Evolutionary conservation across 2,888 invertebrate species (phyloP).

Genomic region (Drosophila paracracens): DNA sequence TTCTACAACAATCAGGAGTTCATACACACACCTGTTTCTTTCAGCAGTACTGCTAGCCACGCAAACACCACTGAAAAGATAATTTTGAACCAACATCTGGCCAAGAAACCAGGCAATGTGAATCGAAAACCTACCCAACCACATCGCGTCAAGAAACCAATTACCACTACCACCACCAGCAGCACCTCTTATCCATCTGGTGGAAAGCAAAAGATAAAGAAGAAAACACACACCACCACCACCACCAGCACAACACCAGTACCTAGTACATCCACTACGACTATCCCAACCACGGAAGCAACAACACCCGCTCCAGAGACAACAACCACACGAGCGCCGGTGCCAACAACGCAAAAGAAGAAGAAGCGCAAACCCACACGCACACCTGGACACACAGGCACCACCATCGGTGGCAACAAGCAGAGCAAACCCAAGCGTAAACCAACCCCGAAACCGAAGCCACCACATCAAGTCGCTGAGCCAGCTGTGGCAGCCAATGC

Average conservation of each 20-base stretch:
- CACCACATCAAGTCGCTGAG: slow-evolving; percentile 30
- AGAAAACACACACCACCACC: slow-evolving; percentile 61
- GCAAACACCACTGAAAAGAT: slow-evolving; percentile 44
- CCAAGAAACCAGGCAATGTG: slow-evolving; percentile 65
- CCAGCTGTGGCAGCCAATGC: slow-evolving; percentile 40
- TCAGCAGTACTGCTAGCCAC: slow-evolving; percentile 14
- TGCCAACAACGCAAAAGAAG: slow-evolving; percentile 66
- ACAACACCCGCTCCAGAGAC: slow-evolving; percentile 38
- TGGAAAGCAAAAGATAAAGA: slow-evolving; percentile 79
- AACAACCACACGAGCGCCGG: slow-evolving; percentile 30
- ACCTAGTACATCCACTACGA: slow-evolving; percentile 21
- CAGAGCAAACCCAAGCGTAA: slow-evolving; percentile 46
- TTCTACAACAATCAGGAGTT: slow-evolving; percentile 83
- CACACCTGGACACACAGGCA: slow-evolving; percentile 53
- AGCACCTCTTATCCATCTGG: slow-evolving; percentile 37
- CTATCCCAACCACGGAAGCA: slow-evolving; percentile 22
- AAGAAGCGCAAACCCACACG: slow-evolving; percentile 82
- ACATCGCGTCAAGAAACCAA: slow-evolving; percentile 79
- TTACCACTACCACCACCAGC: slow-evolving; percentile 23
- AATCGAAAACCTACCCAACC: slow-evolving; percentile 69
- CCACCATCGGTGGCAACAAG: slow-evolving; percentile 25
- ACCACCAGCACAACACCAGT: slow-evolving; percentile 29
- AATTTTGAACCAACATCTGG: slow-evolving; percentile 40
- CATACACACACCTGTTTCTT: slow-evolving; percentile 66
- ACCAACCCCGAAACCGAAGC: slow-evolving; percentile 62